Conservation (phyloP, 2,797 vertebrate species). For the Platalea minor region DNA sequence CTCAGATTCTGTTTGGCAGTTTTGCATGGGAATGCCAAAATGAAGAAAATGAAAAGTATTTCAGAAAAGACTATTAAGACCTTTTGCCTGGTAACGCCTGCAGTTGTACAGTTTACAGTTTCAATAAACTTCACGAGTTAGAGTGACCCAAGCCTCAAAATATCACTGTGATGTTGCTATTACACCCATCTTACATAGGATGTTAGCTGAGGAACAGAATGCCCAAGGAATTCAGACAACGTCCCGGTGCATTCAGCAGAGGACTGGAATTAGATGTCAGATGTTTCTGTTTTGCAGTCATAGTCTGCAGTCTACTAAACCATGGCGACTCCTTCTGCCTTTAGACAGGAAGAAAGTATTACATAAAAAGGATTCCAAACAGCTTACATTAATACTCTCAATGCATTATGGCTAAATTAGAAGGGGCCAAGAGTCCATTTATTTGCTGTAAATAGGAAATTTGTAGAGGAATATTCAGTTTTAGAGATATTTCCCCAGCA, state of each 20-base stretch:
- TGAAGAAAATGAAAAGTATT: conserved; percentile 6
- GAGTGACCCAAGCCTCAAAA: not conserved
- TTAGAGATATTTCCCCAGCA: not conserved
- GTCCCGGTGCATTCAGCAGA: not conserved
- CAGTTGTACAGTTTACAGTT: not conserved
- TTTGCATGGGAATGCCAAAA: conserved; percentile 35
- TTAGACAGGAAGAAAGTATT: not conserved
- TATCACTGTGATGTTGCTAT: not conserved
- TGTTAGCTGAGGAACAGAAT: not conserved
- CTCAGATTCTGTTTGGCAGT: conserved; percentile 52
- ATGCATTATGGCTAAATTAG: not conserved
- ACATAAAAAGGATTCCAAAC: not conserved
- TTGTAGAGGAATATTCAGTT: not conserved
- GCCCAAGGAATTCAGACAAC: not conserved
- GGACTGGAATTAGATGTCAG: not conserved
- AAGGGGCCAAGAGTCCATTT: not conserved
- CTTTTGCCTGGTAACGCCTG: not conserved
- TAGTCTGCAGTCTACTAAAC: not conserved
- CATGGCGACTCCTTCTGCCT: not conserved
- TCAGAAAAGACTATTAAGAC: not conserved
- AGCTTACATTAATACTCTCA: not conserved
- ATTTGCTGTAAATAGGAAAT: not conserved
- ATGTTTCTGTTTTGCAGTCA: not conserved
- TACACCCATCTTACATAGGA: not conserved
- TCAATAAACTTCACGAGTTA: not conserved